These are phyloP conservation scores for Hemicordylus capensis DNA, from an alignment of 2,113 vertebrate species.

Conservation along the genomic window DNA sequence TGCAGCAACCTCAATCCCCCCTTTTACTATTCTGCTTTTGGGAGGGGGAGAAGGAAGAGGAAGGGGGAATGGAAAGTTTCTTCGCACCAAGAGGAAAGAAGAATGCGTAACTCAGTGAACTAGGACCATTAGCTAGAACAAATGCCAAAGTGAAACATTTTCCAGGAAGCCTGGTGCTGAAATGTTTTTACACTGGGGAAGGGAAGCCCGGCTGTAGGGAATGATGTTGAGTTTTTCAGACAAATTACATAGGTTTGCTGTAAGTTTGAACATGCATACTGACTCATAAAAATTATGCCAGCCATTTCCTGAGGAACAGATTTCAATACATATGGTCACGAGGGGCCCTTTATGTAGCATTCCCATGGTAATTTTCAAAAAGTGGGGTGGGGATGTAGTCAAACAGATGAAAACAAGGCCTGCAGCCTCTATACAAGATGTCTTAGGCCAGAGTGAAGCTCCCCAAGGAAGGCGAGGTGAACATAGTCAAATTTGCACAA, in stretches of 20 bases:
- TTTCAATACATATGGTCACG: neutral
- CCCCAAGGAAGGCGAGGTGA: too few species aligned
- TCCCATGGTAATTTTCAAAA: neutral
- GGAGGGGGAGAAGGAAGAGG: neutral
- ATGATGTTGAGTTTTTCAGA: neutral
- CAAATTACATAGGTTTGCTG: neutral
- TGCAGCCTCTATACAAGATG: neutral
- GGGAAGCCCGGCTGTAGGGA: neutral
- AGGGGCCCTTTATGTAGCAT: neutral
- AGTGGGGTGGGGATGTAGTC: neutral
- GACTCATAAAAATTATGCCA: constrained; percentile 28
- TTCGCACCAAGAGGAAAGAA: constrained; percentile 14
- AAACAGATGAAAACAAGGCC: rapidly evolving
- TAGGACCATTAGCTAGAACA: constrained; percentile 14
- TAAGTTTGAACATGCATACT: constrained; percentile 23
- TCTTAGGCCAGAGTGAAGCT: too few species aligned
- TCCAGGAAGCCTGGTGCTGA: constrained; percentile 33
- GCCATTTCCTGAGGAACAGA: constrained; percentile 6
- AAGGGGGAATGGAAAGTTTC: neutral
- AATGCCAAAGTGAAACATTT: constrained; percentile 43
- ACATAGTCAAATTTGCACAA: too few species aligned
- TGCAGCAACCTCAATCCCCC: neutral
- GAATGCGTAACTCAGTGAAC: neutral
- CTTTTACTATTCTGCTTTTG: neutral
- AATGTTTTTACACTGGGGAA: constrained; percentile 32